These are phyloP conservation scores for Zygogramma bicolorata DNA, from an alignment of 2,888 invertebrate genomes.

Conservation along the genomic window DNA sequence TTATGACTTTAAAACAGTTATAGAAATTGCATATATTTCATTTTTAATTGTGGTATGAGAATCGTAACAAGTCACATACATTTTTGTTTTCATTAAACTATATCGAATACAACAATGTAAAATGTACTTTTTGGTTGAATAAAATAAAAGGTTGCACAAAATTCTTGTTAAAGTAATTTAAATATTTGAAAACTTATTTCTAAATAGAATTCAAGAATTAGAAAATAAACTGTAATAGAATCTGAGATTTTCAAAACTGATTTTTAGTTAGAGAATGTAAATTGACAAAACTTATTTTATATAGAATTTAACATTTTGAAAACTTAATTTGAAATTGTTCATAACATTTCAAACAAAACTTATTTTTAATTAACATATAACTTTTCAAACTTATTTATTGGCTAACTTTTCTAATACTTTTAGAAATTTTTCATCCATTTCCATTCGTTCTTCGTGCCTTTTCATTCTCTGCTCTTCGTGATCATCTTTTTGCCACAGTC, in stretches of 20 bases:
- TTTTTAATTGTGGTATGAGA: neutral
- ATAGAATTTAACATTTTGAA: constrained; percentile 3
- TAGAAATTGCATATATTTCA: neutral
- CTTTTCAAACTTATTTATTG: constrained; percentile 23
- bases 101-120: neutral
- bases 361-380: constrained; percentile 11
- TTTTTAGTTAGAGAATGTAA: neutral
- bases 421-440: constrained; percentile 41
- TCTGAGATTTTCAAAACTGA: too few species aligned
- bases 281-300: neutral
- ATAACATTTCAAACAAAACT: constrained; percentile 12
- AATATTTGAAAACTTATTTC: neutral
- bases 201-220: neutral
- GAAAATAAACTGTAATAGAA: too few species aligned
- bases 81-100: constrained; percentile 6
- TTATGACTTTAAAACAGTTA: constrained; percentile 10
- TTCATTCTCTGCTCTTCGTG: constrained; percentile 39
- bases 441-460: constrained; percentile 43
- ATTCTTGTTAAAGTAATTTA: neutral
- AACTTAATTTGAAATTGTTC: constrained; percentile 13
- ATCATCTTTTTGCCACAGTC: constrained; percentile 40
- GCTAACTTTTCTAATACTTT: constrained; percentile 32
- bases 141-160: neutral
- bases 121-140: constrained; percentile 8
- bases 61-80: constrained; percentile 5